Percentiles rank a stretch among this genome's conserved stretches.
These are phyloP conservation scores for Scalopus aquaticus DNA, from an alignment of 2,113 vertebrate species.

Conservation along the genomic window DNA sequence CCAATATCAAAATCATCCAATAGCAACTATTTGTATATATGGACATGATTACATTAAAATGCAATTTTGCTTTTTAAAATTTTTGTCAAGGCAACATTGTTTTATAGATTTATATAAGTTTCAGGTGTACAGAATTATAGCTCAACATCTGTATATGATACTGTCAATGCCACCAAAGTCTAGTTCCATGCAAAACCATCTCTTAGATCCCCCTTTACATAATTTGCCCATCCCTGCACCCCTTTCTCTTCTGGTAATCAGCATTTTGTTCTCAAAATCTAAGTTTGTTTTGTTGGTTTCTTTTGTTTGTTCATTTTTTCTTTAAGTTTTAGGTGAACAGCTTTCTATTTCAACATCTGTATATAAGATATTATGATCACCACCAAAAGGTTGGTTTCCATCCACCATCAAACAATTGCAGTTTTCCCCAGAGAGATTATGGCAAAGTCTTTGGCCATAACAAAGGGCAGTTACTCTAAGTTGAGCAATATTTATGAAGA, in stretches of 20 bases:
- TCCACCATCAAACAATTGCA: not conserved
- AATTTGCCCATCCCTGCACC: not conserved
- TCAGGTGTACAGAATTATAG: not conserved
- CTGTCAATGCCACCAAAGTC: not conserved
- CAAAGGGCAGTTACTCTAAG: not conserved
- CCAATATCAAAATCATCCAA: constrained; percentile 14
- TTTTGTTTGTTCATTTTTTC: not conserved
- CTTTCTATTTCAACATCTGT: not conserved
- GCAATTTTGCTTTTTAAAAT: not conserved
- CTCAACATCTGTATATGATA: not conserved
- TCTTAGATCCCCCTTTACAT: no score
- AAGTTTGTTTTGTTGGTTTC: no score
- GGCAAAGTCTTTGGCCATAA: not conserved
- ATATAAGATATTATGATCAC: not conserved
- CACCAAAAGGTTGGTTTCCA: not conserved
- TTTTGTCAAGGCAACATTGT: not conserved
- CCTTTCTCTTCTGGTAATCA: not conserved
- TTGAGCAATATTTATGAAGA: not conserved
- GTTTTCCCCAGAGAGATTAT: not conserved
- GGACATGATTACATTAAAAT: constrained; percentile 5
- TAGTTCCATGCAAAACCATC: not conserved
- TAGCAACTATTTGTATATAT: not conserved
- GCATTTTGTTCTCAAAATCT: not conserved
- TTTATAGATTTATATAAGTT: not conserved
- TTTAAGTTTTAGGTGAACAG: not conserved